phyloP scores from a whole-genome alignment of 2,888 invertebrate species.

The Morinoia aosen region DNA sequence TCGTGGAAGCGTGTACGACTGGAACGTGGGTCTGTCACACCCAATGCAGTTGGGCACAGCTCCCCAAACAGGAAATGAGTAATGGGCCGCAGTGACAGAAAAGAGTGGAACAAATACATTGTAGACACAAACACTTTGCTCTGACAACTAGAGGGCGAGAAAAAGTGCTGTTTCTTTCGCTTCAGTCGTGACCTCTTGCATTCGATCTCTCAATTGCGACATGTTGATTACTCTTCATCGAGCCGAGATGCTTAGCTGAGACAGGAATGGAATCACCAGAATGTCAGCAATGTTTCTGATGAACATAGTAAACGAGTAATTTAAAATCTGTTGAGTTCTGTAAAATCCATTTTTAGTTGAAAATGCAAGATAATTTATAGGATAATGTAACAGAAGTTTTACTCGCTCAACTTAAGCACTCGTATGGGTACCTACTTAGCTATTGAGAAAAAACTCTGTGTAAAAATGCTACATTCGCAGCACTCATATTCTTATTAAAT shows the following conservation, averaged over 20 bases:
- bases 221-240: neutral
- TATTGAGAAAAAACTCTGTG: neutral
- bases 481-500: too few species aligned
- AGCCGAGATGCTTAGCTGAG: neutral
- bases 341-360: neutral
- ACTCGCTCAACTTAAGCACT: neutral
- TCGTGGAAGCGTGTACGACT: neutral
- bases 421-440: neutral
- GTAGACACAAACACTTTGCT: slow-evolving; percentile 17
- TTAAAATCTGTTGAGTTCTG: neutral
- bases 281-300: neutral
- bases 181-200: neutral
- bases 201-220: neutral
- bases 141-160: neutral
- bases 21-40: neutral
- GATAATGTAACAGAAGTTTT: neutral
- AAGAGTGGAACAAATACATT: slow-evolving; percentile 2
- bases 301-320: neutral
- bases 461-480: neutral
- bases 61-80: slow-evolving; percentile 17
- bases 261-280: neutral
- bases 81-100: slow-evolving; percentile 10
- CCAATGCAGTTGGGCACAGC: neutral
- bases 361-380: neutral
- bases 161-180: neutral